Conservation (phyloP, 2,888 invertebrate genomes). For the Teinopalpus imperialis region DNA sequence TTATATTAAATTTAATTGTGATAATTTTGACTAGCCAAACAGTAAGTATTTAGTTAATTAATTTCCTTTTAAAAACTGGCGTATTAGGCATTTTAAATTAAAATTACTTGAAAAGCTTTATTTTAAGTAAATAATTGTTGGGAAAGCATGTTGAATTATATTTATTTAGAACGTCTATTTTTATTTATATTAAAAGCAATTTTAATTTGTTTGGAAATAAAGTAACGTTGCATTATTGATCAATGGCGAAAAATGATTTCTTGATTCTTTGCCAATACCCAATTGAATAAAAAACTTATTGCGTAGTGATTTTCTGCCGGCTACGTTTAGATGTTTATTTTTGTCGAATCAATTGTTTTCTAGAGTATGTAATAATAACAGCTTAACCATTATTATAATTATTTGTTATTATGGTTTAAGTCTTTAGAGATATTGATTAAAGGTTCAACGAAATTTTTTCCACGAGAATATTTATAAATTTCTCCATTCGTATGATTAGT, state of each 20-base stretch:
- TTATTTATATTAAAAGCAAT: background rate
- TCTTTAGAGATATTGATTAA: too few species aligned
- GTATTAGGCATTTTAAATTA: too few species aligned
- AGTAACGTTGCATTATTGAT: conserved; percentile 28
- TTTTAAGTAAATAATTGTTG: too few species aligned
- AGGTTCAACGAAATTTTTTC: too few species aligned
- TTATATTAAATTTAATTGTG: background rate
- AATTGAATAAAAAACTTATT: conserved; percentile 67
- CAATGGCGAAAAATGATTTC: conserved; percentile 55
- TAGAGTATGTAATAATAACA: background rate
- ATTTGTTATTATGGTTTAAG: too few species aligned
- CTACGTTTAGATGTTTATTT: conserved; percentile 49
- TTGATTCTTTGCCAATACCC: conserved; percentile 69
- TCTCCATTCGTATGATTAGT: too few species aligned
- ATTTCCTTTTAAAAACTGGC: too few species aligned
- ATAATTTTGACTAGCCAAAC: background rate
- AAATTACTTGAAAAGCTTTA: too few species aligned
- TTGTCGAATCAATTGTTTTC: conserved; percentile 22
- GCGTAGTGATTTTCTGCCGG: conserved; percentile 57
- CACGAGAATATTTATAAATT: too few species aligned
- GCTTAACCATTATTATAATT: conserved; percentile 1
- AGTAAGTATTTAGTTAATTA: conserved; percentile 17
- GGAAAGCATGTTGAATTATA: too few species aligned
- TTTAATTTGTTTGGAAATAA: conserved; percentile 26
- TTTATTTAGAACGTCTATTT: too few species aligned